Evolutionary conservation across 2,113 vertebrate genomes (phyloP), one percentile per base, ranked within the genome.

Genomic region (Balaeniceps rex): DNA sequence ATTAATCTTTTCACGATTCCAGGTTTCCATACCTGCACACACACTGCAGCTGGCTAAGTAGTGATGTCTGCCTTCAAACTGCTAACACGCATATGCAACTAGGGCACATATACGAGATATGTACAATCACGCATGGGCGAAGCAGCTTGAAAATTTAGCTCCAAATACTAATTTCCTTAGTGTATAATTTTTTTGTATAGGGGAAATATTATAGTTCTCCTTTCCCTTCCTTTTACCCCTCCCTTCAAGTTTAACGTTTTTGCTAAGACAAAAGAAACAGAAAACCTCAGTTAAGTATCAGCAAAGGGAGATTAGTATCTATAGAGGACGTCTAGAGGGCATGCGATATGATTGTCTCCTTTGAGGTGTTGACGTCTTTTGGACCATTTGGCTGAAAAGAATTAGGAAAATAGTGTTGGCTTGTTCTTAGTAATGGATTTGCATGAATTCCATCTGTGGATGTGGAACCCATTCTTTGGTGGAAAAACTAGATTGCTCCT

Each of bases 201-300:
- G 54, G 29, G 7, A 96, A 88, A 86, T 83, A 77, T 71, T 80
- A 49, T 11, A 66, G 75, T n/a, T 90, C 55, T 93, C 24, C n/a
- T 96, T 95, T 90, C 51, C 76, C 15, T 88, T 88, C 33, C 38
- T 88, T 86, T 68, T 60, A 36, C 71, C 54, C 60, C 46, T 93
- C 46, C 40, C 74, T 93, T 94, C 82, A 96, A 97, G 93, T 87
- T 97, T 97, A 95, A 83, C 81, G 54, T 74, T 96, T 96, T 96
- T 60, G 29, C 63, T 94, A 94, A 95, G 60, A 91, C 87, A 87
- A 95, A 95, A 94, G 74, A 61, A 91, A 85, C 54, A 94, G 78
- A 95, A 97, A 96, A 83, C 34, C 46, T 91, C 7, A 34, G 1
- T 51, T 91, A 74, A 72, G n/a, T 88, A 96, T 66, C 71, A 83